Base-by-base conservation (phyloP, 2,888 invertebrate genomes). In the Hirtodrosophila cameraria region DNA sequence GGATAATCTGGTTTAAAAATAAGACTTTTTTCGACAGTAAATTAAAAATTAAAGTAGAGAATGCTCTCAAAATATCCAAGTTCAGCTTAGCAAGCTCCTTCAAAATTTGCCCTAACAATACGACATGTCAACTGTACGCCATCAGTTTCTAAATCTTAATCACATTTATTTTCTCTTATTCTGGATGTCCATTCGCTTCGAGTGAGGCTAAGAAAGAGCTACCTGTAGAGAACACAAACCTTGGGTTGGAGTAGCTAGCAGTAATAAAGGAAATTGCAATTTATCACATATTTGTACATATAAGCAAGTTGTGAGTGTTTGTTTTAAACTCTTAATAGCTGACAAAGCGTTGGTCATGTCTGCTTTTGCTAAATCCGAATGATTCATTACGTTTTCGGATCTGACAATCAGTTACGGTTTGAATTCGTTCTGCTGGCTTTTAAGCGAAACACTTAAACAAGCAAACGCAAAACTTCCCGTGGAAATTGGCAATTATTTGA, bases 361-460 rank as follows among this genome's bases (percentile, higher is more conserved):
- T 23, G 23, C 13, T 27, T 5, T 2, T 42, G 46, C 27, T 43
- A 23, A 48, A 33, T 15, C 25, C 36, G 9, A 70, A 73, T 79
- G 83, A 83, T 79, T 83, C 75, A 83, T 79, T 73, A 64, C 68
- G 62, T 61, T 62, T 79, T 70, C 16, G 49, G 59, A 57, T 60
- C 55, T 55, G 68, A 68, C 75, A 76, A 63, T n/a, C n/a, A n/a
- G n/a, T n/a, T n/a, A n/a, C n/a, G 59, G 59, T 28, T 53, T 31
- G 42, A 43, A 67, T 70, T 67, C 36, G 42, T 39, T 59, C 11
- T 9, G 30, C 36, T 65, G 18, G 23, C n/a, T 55, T 60, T 35
- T 16, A 33, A 39, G 13, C 55, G 18, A 36, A 23, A n/a, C n/a
- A 66, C 12, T 31, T 42, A 42, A 69, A 45, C 48, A 73, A 50